Percentiles rank a stretch among this genome's conserved stretches.
Evolutionary conservation across 2,888 invertebrate species (phyloP).

Genomic region (Serrognathus titanus): DNA sequence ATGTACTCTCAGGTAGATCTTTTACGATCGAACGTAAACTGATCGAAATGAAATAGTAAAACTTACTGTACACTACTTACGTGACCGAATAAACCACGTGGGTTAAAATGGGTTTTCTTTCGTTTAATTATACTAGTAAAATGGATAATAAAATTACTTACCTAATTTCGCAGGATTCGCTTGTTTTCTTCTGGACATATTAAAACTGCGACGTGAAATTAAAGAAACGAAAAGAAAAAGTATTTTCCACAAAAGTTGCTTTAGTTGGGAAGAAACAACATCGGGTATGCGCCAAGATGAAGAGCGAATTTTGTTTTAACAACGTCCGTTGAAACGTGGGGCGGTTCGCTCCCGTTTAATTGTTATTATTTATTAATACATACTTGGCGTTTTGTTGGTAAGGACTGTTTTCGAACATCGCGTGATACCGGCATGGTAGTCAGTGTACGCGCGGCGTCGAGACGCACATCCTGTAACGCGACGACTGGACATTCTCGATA

Average conservation of each 20-base stretch:
- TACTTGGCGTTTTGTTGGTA: background rate
- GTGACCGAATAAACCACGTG: too few species aligned
- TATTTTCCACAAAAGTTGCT: background rate
- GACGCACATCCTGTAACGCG: slow-evolving; percentile 31
- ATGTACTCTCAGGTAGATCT: too few species aligned
- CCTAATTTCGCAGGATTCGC: slow-evolving; percentile 41
- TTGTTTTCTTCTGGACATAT: slow-evolving; percentile 40
- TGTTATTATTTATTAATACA: background rate
- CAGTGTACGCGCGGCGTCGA: slow-evolving; percentile 28
- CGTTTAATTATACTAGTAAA: too few species aligned
- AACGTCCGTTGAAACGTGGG: background rate
- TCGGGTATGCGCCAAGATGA: background rate
- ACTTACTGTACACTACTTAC: too few species aligned
- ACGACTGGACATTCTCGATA: slow-evolving; percentile 29
- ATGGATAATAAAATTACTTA: slow-evolving; percentile 16
- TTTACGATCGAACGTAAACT: too few species aligned
- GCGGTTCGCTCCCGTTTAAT: too few species aligned
- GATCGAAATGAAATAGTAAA: too few species aligned
- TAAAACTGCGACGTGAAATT: slow-evolving; percentile 5
- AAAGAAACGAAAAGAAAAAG: slow-evolving; percentile 1
- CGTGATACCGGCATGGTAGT: background rate
- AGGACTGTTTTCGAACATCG: background rate
- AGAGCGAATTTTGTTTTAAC: background rate
- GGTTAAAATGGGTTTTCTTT: too few species aligned
- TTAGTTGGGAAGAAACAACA: slow-evolving; percentile 1